These are phyloP conservation scores for Drosophila prostipennis DNA, from an alignment of 2,888 invertebrate genomes.

Conservation along the genomic window DNA sequence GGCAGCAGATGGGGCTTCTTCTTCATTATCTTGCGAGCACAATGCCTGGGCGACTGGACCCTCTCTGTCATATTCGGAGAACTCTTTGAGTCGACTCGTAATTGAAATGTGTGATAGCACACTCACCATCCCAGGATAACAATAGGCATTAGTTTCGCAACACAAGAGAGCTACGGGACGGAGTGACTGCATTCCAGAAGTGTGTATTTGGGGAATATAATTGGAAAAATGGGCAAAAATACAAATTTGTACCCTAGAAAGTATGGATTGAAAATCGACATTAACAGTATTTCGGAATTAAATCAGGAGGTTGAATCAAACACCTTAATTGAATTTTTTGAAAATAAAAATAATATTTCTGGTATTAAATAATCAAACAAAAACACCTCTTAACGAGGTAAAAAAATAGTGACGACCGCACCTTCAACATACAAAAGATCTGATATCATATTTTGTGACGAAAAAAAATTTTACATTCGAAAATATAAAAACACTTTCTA, in stretches of 20 bases:
- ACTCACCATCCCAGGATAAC: constrained; percentile 4
- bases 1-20: constrained; percentile 56
- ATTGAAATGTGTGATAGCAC: constrained; percentile 62
- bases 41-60: constrained; percentile 12
- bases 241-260: neutral
- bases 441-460: too few species aligned
- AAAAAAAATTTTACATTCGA: too few species aligned
- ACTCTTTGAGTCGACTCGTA: constrained; percentile 55
- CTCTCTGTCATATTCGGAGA: constrained; percentile 46
- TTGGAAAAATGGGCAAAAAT: neutral
- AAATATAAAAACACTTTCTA: too few species aligned
- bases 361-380: too few species aligned
- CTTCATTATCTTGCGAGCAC: constrained; percentile 66
- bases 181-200: neutral
- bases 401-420: too few species aligned
- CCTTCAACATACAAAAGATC: too few species aligned
- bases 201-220: neutral
- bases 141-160: constrained; percentile 12
- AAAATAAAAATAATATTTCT: too few species aligned
- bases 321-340: too few species aligned
- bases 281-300: too few species aligned
- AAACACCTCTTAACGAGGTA: too few species aligned
- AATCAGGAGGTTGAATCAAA: too few species aligned
- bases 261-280: too few species aligned
- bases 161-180: constrained; percentile 2